Evolutionary conservation across 2,113 vertebrate species (phyloP).

Genomic region (Notothenia rossii): DNA sequence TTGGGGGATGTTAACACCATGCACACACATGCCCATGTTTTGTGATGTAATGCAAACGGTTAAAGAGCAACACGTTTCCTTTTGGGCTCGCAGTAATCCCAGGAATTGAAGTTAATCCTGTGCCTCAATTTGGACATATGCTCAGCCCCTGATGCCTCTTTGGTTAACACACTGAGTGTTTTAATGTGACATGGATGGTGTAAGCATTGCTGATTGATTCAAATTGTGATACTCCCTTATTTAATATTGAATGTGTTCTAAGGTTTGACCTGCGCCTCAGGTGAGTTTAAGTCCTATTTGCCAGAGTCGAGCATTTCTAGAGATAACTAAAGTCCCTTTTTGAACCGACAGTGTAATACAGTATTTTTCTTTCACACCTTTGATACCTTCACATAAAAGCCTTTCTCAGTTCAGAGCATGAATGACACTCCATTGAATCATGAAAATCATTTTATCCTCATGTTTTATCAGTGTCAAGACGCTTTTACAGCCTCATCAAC

Average conservation of each 20-base stretch:
- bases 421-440: slow-evolving; percentile 41
- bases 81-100: slow-evolving; percentile 60
- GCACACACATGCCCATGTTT: background rate
- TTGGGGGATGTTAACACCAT: background rate
- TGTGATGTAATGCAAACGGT: slow-evolving; percentile 57
- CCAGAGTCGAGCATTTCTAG: background rate
- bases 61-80: slow-evolving; percentile 63
- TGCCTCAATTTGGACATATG: slow-evolving; percentile 50
- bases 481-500: slow-evolving; percentile 46
- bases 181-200: slow-evolving; percentile 1
- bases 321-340: background rate
- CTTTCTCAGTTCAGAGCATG: slow-evolving; percentile 27
- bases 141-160: slow-evolving; percentile 38
- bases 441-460: slow-evolving; percentile 46
- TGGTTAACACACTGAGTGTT: slow-evolving; percentile 2
- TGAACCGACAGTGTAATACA: background rate
- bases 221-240: background rate
- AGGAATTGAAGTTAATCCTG: slow-evolving; percentile 65
- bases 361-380: slow-evolving; percentile 15
- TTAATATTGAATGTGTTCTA: background rate
- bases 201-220: background rate
- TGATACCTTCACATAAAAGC: slow-evolving; percentile 40
- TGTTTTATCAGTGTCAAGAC: slow-evolving; percentile 41
- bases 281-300: background rate
- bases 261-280: background rate